Conservation (phyloP, 1,140 invertebrate species). For the Drosophila ficusphila region DNA sequence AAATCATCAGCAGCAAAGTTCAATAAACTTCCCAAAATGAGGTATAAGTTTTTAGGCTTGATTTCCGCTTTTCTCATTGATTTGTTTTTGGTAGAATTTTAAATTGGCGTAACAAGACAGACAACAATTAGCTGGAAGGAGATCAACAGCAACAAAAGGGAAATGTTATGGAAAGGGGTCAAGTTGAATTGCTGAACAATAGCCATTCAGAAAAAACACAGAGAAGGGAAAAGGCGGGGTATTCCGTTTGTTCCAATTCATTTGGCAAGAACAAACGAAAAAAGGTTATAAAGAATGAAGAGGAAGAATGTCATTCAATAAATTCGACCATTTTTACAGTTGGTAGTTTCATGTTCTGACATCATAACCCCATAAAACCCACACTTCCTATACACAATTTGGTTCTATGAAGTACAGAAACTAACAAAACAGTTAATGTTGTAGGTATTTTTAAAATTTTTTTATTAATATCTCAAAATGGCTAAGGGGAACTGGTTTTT, state of each 20-base stretch:
- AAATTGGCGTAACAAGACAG: slow-evolving; percentile 68
- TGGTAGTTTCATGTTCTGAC: slow-evolving; percentile 32
- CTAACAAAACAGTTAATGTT: background rate
- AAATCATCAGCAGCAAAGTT: slow-evolving; percentile 43
- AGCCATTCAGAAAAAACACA: slow-evolving; percentile 14
- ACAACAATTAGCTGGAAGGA: slow-evolving; percentile 36
- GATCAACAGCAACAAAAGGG: slow-evolving; percentile 23
- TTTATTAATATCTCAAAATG: background rate
- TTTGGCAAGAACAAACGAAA: slow-evolving; percentile 63
- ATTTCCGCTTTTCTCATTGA: slow-evolving; percentile 53
- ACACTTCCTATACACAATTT: background rate
- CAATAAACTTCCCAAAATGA: slow-evolving; percentile 60
- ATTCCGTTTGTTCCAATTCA: slow-evolving; percentile 66
- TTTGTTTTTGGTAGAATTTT: slow-evolving; percentile 34
- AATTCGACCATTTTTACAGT: slow-evolving; percentile 57
- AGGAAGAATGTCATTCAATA: slow-evolving; percentile 52
- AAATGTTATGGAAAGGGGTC: slow-evolving; percentile 56
- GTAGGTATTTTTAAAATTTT: too few species aligned
- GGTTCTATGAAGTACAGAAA: background rate
- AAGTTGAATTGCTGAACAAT: slow-evolving; percentile 69
- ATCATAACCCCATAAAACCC: slow-evolving; percentile 29
- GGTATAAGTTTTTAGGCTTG: slow-evolving; percentile 34
- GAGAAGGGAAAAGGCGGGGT: slow-evolving; percentile 3
- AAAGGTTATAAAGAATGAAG: background rate
- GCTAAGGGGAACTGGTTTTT: too few species aligned